Evolutionary conservation across 2,888 invertebrate genomes (phyloP).

Genomic region (Cephus rjabovi): DNA sequence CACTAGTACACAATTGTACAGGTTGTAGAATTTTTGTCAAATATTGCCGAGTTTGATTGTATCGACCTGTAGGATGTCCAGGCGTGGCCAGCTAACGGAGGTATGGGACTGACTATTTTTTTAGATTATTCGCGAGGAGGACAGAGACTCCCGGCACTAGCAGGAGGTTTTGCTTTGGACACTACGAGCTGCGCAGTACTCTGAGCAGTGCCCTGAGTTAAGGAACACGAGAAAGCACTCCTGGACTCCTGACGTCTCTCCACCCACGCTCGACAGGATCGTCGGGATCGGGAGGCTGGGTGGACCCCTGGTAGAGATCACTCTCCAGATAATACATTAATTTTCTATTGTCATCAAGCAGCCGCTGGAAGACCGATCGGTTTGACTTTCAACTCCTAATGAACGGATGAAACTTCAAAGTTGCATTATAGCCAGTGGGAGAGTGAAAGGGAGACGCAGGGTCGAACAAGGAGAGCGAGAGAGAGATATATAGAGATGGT

Average conservation of each 20-base stretch:
- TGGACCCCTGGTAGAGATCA: slow-evolving; percentile 47
- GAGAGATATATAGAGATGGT: background rate
- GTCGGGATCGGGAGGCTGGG: slow-evolving; percentile 17
- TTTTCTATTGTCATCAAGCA: slow-evolving; percentile 57
- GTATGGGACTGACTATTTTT: slow-evolving; percentile 39
- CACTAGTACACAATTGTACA: background rate
- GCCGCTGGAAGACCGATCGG: slow-evolving; percentile 45
- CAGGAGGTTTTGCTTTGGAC: slow-evolving; percentile 3
- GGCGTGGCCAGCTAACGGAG: background rate
- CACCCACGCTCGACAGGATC: slow-evolving; percentile 34
- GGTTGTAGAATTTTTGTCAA: background rate
- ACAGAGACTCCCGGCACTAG: slow-evolving; percentile 15
- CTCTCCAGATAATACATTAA: slow-evolving; percentile 59
- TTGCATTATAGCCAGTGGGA: slow-evolving; percentile 13
- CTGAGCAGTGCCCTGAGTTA: slow-evolving; percentile 47
- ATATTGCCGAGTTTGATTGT: background rate
- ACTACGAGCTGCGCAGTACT: background rate
- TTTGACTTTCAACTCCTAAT: slow-evolving; percentile 25
- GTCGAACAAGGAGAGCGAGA: background rate
- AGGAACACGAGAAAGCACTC: slow-evolving; percentile 67
- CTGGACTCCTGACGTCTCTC: slow-evolving; percentile 57
- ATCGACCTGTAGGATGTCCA: background rate
- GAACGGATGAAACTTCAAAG: slow-evolving; percentile 22
- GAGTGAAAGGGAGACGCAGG: background rate
- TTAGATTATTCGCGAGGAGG: slow-evolving; percentile 46